Evolutionary conservation across 2,888 invertebrate species (phyloP).

Genomic region (Morpho helenor): DNA sequence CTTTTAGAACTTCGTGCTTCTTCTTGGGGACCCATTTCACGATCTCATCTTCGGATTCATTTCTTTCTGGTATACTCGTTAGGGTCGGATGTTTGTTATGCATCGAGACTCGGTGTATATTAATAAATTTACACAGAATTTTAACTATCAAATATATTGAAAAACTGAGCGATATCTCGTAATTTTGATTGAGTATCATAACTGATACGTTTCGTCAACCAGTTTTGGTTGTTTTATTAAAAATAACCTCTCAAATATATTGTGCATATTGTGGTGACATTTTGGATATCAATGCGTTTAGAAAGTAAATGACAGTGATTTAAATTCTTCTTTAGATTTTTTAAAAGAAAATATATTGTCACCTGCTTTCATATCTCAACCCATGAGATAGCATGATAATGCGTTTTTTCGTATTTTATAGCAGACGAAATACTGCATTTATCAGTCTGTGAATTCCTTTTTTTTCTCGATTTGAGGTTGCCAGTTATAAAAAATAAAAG

Average conservation of each 20-base stretch:
- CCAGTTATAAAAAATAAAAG: too few relatives aligned
- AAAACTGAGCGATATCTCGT: constrained; percentile 49
- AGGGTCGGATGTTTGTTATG: constrained; percentile 44
- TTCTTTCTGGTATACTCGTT: constrained; percentile 54
- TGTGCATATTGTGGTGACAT: constrained; percentile 53
- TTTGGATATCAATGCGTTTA: constrained; percentile 28
- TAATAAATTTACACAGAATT: constrained; percentile 42
- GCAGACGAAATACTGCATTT: too few relatives aligned
- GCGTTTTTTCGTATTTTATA: too few relatives aligned
- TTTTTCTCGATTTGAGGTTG: too few relatives aligned
- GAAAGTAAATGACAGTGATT: constrained; percentile 9
- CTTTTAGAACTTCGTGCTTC: constrained; percentile 67
- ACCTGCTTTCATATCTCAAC: too few relatives aligned
- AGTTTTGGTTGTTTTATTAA: constrained; percentile 31
- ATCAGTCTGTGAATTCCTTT: too few relatives aligned
- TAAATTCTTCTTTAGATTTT: not conserved
- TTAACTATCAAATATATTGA: constrained; percentile 48
- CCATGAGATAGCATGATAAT: too few relatives aligned
- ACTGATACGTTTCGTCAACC: constrained; percentile 37
- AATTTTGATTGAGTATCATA: constrained; percentile 62
- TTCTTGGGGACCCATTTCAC: constrained; percentile 67
- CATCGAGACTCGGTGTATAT: constrained; percentile 31
- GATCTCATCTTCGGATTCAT: constrained; percentile 40
- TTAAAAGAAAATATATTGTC: too few relatives aligned
- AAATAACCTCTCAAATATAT: constrained; percentile 30